phyloP scores from a whole-genome alignment of 2,113 vertebrate species.

The Phrynosoma platyrhinos region DNA sequence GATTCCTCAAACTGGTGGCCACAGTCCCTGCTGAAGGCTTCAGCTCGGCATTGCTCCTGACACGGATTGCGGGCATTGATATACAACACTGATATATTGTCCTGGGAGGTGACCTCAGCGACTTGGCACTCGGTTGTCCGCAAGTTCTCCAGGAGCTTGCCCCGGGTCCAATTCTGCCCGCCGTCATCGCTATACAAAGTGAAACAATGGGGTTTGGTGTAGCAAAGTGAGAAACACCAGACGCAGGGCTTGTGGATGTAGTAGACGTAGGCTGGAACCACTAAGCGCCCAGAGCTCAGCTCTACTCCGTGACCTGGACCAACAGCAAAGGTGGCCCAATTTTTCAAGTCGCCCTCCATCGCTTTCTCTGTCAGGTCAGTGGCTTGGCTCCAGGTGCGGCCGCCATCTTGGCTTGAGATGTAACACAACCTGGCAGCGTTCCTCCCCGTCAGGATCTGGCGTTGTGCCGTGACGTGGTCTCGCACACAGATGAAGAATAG shows the following conservation, averaged over 20 bases:
- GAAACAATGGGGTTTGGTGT: conserved; percentile 78
- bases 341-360: conserved; percentile 73
- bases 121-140: conserved; percentile 86
- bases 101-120: conserved; percentile 79
- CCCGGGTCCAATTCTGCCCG: conserved; percentile 83
- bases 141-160: conserved; percentile 62
- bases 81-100: conserved; percentile 79
- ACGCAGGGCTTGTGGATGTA: conserved; percentile 68
- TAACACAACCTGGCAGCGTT: conserved; percentile 89
- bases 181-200: conserved; percentile 89
- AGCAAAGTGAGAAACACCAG: conserved; percentile 60
- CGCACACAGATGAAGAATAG: conserved; percentile 93
- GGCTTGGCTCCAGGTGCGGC: conserved; percentile 80
- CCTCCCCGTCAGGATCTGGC: conserved; percentile 82
- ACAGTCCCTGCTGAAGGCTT: conserved; percentile 80
- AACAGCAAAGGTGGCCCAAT: conserved; percentile 86
- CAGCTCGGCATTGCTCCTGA: conserved; percentile 73
- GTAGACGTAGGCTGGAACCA: conserved; percentile 89
- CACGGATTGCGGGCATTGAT: conserved; percentile 84
- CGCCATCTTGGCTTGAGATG: conserved; percentile 81
- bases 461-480: conserved; percentile 76
- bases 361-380: conserved; percentile 86
- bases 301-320: conserved; percentile 87
- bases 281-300: conserved; percentile 82
- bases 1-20: conserved; percentile 78